A percentile compares a stretch with the other conserved stretches of the same genome.
Evolutionary conservation across 2,888 invertebrate genomes (phyloP).

Genomic region (Acanthopleura granulata): DNA sequence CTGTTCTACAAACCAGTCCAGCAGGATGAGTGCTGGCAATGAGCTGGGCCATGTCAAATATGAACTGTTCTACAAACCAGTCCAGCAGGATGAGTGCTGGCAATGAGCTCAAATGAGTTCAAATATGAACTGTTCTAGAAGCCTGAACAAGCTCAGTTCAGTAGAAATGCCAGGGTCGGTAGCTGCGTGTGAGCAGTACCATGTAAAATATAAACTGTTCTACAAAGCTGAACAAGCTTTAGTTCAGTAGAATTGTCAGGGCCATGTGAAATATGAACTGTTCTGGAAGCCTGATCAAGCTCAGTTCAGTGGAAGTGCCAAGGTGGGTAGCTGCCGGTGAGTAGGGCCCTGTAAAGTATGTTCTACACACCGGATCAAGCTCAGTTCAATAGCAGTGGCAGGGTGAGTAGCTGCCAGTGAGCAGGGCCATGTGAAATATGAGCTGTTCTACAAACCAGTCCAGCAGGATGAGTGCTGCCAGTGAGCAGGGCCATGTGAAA

Average conservation of each 20-base stretch:
- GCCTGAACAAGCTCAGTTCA: conserved; percentile 78
- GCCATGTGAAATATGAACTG: conserved; percentile 73
- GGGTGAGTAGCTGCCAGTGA: conserved; percentile 45
- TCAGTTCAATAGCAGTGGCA: conserved; percentile 80
- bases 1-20: conserved; percentile 79
- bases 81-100: conserved; percentile 67
- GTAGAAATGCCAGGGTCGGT: conserved; percentile 77
- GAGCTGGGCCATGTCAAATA: too few relatives aligned
- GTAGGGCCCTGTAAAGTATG: conserved; percentile 12
- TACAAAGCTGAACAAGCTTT: conserved; percentile 77
- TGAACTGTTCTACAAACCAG: conserved; percentile 74
- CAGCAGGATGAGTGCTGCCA: conserved; percentile 57
- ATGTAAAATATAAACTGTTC: conserved; percentile 37
- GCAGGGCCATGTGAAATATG: too few relatives aligned
- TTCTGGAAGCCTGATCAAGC: conserved; percentile 78
- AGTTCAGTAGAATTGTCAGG: too few relatives aligned
- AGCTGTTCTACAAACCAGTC: conserved; percentile 75
- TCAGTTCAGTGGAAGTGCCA: conserved; percentile 80
- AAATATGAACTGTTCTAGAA: conserved; percentile 73
- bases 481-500: conserved; percentile 65
- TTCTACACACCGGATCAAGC: conserved; percentile 78
- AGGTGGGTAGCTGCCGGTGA: conserved; percentile 44
- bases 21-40: conserved; percentile 49
- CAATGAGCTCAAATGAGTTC: too few relatives aligned
- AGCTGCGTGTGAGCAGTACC: too few relatives aligned